Evolutionary conservation across 2,113 vertebrate genomes (phyloP).

Genomic region (Bambusicola thoracicus): DNA sequence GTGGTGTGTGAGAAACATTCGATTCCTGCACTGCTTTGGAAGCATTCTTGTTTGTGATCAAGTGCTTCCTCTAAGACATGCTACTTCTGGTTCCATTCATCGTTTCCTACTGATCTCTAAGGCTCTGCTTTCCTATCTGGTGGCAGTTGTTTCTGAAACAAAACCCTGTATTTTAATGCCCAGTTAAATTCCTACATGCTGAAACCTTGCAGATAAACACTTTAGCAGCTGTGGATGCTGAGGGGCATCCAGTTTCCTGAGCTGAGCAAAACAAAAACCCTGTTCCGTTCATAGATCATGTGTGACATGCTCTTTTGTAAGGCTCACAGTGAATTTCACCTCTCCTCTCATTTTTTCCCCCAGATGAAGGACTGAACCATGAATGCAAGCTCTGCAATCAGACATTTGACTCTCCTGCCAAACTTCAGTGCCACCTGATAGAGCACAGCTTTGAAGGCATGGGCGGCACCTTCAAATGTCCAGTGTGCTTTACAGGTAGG

Average conservation of each 20-base stretch:
- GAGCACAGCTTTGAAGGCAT: slow-evolving; percentile 99
- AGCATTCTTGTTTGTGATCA: neutral
- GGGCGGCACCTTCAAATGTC: slow-evolving; percentile 99
- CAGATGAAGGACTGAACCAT: slow-evolving; percentile 98
- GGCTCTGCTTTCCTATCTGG: neutral
- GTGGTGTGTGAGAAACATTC: neutral
- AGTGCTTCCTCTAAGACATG: neutral
- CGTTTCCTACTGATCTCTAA: neutral
- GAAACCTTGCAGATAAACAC: neutral
- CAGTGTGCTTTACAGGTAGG: slow-evolving; percentile 96
- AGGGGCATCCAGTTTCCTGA: neutral
- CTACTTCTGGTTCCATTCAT: neutral
- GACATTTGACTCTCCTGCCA: slow-evolving; percentile 98
- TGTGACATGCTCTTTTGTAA: neutral
- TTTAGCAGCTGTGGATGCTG: neutral
- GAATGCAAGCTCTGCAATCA: slow-evolving; percentile 99
- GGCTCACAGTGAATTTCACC: neutral
- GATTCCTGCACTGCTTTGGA: neutral
- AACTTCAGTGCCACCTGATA: slow-evolving; percentile 98
- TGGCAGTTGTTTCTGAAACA: neutral
- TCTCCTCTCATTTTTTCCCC: slow-evolving; percentile 54
- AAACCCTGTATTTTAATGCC: neutral
- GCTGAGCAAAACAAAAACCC: neutral
- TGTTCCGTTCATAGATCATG: neutral
- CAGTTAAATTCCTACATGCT: neutral